Percentiles rank a stretch among this genome's conserved stretches.
These are phyloP conservation scores for Popillia japonica DNA, from an alignment of 1,140 invertebrate species.

Conservation along the genomic window DNA sequence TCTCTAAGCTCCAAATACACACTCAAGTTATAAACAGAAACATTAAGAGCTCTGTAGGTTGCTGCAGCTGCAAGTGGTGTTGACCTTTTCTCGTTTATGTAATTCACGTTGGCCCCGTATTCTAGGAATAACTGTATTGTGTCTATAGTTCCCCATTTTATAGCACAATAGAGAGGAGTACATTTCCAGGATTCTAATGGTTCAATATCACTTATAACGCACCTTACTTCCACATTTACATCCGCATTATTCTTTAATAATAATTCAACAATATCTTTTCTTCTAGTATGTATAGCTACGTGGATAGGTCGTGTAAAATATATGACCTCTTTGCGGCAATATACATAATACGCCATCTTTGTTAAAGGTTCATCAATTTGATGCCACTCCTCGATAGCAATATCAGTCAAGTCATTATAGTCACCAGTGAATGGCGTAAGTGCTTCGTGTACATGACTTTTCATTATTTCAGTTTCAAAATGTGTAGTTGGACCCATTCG, in stretches of 20 bases:
- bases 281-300: background rate
- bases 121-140: no score
- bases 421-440: background rate
- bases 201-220: no score
- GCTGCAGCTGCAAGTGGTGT: no score
- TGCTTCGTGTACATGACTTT: background rate
- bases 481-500: background rate
- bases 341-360: no score
- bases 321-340: no score
- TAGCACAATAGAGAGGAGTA: background rate
- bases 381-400: background rate
- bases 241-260: background rate
- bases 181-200: background rate
- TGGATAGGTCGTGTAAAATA: background rate
- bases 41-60: no score
- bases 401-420: background rate
- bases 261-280: background rate
- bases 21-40: no score
- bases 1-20: no score
- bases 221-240: background rate
- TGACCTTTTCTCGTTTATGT: no score
- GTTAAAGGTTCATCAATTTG: no score
- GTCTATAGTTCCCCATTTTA: no score
- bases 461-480: background rate
- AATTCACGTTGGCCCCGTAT: no score